A percentile compares a stretch with the other conserved stretches of the same genome.
Conservation (phyloP, 2,888 invertebrate species). For the Campoplex nolae region DNA sequence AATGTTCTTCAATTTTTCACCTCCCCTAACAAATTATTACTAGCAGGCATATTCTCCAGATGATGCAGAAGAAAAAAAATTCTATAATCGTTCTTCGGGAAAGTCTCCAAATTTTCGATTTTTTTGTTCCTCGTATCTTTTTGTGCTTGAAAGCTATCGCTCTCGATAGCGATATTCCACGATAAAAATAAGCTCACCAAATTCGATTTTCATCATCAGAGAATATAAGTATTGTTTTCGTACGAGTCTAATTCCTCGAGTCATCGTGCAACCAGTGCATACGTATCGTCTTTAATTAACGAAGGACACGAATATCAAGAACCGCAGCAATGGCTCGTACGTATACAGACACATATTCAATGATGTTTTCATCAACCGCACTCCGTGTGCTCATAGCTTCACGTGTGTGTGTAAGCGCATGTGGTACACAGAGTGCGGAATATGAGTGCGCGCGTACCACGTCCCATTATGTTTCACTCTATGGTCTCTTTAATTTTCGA, state of each 20-base stretch:
- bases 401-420: neutral
- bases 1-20: too few species aligned
- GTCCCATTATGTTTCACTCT: constrained; percentile 67
- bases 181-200: too few species aligned
- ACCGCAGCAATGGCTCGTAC: too few species aligned
- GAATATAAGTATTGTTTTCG: neutral
- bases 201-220: neutral
- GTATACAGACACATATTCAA: constrained; percentile 49
- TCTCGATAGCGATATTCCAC: too few species aligned
- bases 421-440: constrained; percentile 8
- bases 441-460: constrained; percentile 48
- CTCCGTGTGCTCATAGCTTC: constrained; percentile 3
- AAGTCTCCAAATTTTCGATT: too few species aligned
- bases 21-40: too few species aligned
- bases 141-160: too few species aligned
- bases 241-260: neutral
- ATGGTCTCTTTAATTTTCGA: constrained; percentile 63
- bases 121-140: too few species aligned
- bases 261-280: constrained; percentile 25
- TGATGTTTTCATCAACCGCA: constrained; percentile 63
- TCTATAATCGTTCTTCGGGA: too few species aligned
- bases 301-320: constrained; percentile 64
- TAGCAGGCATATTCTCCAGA: too few species aligned
- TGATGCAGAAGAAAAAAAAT: too few species aligned
- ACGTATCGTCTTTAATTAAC: constrained; percentile 78